phyloP scores from a whole-genome alignment of 2,888 invertebrate genomes.

The Entomobrya proxima region DNA sequence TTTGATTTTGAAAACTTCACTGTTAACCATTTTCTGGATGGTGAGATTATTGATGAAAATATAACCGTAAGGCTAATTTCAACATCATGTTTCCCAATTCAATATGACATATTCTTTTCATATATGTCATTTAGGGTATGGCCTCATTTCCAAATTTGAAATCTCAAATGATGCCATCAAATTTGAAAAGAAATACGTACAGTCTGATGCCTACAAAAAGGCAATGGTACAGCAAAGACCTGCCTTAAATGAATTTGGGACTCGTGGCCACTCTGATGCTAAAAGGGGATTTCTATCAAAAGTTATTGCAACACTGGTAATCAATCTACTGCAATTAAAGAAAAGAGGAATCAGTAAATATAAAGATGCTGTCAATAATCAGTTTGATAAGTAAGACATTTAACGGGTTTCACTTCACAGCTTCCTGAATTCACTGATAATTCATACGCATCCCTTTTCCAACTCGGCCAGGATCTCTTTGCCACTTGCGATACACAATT shows the following conservation, averaged over 20 bases:
- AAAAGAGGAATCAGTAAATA: neutral
- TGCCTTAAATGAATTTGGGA: slow-evolving; percentile 79
- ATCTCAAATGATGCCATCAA: slow-evolving; percentile 73
- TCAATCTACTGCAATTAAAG: neutral
- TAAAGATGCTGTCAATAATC: neutral
- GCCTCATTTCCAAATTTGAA: slow-evolving; percentile 72
- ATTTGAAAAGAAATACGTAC: slow-evolving; percentile 77
- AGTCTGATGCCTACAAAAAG: slow-evolving; percentile 78
- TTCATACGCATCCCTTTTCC: slow-evolving; percentile 78
- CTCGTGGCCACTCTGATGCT: slow-evolving; percentile 78
- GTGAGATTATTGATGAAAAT: slow-evolving; percentile 75
- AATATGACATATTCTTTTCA: neutral
- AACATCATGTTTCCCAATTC: neutral
- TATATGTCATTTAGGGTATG: slow-evolving; percentile 63
- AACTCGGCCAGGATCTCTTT: slow-evolving; percentile 78
- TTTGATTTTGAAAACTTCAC: slow-evolving; percentile 77
- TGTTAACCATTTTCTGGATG: slow-evolving; percentile 79
- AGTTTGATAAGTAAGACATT: neutral
- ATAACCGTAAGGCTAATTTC: neutral
- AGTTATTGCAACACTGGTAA: slow-evolving; percentile 75
- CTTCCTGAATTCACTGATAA: slow-evolving; percentile 78
- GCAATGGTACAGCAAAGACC: slow-evolving; percentile 78
- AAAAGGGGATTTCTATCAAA: slow-evolving; percentile 78
- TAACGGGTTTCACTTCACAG: slow-evolving; percentile 68
- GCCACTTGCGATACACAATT: slow-evolving; percentile 78